phyloP scores from a whole-genome alignment of 2,113 vertebrate genomes.

The Strigops habroptila region DNA sequence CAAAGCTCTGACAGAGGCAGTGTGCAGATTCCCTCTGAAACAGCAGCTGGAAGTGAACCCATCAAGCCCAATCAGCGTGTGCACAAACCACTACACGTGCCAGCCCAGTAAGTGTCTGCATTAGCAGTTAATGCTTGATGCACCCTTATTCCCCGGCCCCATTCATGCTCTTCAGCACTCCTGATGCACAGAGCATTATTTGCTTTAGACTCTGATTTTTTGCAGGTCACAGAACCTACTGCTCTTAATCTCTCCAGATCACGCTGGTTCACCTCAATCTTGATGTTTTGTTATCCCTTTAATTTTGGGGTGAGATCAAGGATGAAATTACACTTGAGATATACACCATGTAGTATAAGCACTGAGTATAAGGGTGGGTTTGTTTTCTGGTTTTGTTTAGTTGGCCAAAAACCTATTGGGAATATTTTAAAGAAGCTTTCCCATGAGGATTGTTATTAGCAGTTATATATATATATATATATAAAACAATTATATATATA shows the following conservation, averaged over 20 bases:
- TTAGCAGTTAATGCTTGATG: neutral
- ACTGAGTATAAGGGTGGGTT: fast-evolving
- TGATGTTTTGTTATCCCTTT: neutral
- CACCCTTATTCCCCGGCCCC: neutral
- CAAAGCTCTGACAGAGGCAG: neutral
- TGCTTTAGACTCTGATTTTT: neutral
- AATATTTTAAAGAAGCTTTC: neutral
- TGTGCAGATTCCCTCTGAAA: neutral
- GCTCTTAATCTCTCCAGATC: neutral
- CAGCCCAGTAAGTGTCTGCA: neutral
- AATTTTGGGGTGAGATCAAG: neutral
- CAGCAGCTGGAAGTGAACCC: neutral
- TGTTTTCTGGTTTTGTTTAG: neutral
- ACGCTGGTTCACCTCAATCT: neutral
- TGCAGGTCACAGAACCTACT: neutral
- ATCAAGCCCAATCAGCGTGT: neutral
- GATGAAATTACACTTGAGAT: neutral
- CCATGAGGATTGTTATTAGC: neutral
- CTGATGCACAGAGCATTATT: neutral
- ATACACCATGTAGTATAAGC: neutral
- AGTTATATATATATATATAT: no score
- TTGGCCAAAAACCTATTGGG: neutral
- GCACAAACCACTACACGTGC: neutral
- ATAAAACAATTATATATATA: no score
- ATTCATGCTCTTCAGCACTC: neutral